Base-by-base conservation (phyloP, 2,888 invertebrate genomes). In the Zonitis immaculata region DNA sequence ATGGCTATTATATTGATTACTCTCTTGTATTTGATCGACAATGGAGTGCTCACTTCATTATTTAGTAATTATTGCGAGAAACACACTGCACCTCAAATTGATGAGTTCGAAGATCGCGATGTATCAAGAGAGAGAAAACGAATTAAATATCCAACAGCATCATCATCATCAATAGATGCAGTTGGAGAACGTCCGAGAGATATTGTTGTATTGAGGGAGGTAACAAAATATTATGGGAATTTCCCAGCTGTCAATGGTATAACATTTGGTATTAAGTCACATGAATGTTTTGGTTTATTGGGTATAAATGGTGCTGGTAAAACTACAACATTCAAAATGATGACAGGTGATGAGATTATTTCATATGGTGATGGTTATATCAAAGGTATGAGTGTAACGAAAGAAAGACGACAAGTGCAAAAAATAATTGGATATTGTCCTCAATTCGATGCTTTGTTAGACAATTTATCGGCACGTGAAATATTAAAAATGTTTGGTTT, bases 251-350 rank as follows among this genome's bases (percentile, higher is more conserved):
- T 95, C 0, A 86, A 91, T 71, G 86, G 87, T 63, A 57, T 65
- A 18, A 73, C 73, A 68, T 71, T 83, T 68, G 88, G 84, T 44
- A 84, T 90, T 0, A 82, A 82, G 48, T 79, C 84, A 54, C 82
- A 82, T 8, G 91, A 91, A 75, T 90, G 90, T 67, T 92, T 92
- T 66, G 91, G 91, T 1, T 74, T 92, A 35, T 76, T 92, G 46
- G 91, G 92, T 0, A 86, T 91, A 0, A 92, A 93, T 71, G 92
- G 93, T 8, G 91, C 92, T 2, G 92, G 92, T 0, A 93, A 92
- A 74, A 91, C 91, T 0, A 86, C 87, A 1, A 93, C 94, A 0
- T 95, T 95, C 72, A 89, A 89, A 76, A 91, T 93, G 88, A 77
- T 94, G 65, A 93, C 93, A 45, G 93, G 94, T 0, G 92, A 91